Evolutionary conservation across 2,888 invertebrate genomes (phyloP), one percentile per base, ranked within the genome.

Genomic region (Platycnemis pennipes): DNA sequence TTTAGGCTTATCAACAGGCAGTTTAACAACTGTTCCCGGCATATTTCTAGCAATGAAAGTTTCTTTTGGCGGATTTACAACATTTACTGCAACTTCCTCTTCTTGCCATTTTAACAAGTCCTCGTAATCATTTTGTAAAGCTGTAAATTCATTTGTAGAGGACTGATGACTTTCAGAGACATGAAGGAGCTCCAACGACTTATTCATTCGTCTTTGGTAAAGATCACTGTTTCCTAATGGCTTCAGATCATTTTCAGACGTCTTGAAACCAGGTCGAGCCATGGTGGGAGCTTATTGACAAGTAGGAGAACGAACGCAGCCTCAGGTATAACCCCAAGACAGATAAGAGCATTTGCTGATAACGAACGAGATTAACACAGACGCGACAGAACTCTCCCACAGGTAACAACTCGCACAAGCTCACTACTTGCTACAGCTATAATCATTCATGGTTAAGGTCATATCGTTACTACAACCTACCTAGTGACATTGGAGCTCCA

Each of bases 171-270:
- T 42, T n/a, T 44, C 46, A n/a, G 44, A 91, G 5, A 42, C 19
- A 63, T 63, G 42, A n/a, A 44, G 22, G n/a, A 44, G 63, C n/a
- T 91, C 91, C 16, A 44, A 44, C n/a, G 91, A 91, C n/a, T 69
- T 91, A 44, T 63, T 91, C 91, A 91, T 91, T 44, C 91, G 91
- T 13, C 91, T 56, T 37, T 44, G 91, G 69, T 63, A 91, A 91
- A 91, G 91, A n/a, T 91, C 63, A 69, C 91, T 91, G 16, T 53
- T 63, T 19, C 63, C n/a, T n/a, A 91, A 91, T 13, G 91, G 44
- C n/a, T 91, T 63, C 22, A 91, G 44, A 26, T 26, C 63, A 26
- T 63, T 63, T 11, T 37, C 56, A 49, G 63, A 2, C 42, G 26
- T 42, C 42, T 63, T 63, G 13, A 16, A 45, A n/a, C 53, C 37